These are phyloP conservation scores for Merluccius polli DNA, from an alignment of 2,797 vertebrate genomes.

Conservation along the genomic window DNA sequence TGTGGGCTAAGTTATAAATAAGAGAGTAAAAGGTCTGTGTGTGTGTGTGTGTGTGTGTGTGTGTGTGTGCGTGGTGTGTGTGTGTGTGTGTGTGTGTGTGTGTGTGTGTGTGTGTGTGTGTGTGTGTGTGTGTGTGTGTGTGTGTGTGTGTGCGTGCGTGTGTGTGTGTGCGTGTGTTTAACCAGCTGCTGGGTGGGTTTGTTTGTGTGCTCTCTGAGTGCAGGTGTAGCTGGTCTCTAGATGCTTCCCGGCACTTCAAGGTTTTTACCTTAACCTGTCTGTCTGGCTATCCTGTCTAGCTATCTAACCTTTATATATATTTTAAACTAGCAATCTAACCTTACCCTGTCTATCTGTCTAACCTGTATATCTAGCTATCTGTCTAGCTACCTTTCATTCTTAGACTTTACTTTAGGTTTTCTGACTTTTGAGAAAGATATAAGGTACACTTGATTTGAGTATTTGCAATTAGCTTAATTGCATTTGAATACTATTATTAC, in stretches of 20 bases:
- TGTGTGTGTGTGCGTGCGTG: not conserved
- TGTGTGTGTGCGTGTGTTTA: constrained; percentile 48
- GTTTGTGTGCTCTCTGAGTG: constrained; percentile 45
- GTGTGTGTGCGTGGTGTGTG: constrained; percentile 13
- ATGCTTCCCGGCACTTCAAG: constrained; percentile 38
- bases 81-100: constrained; percentile 15
- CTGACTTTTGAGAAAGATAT: too few species aligned
- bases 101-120: constrained; percentile 26
- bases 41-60: constrained; percentile 13
- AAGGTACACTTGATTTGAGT: too few species aligned
- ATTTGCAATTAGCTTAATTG: too few species aligned
- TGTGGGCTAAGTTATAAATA: constrained; percentile 64
- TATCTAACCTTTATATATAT: not conserved
- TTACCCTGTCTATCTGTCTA: not conserved
- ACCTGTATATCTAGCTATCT: not conserved
- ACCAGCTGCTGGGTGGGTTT: constrained; percentile 61
- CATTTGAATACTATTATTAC: too few species aligned
- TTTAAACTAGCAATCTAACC: too few species aligned
- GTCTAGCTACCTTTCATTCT: too few species aligned
- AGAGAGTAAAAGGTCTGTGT: constrained; percentile 45
- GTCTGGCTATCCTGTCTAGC: not conserved
- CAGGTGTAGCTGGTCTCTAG: constrained; percentile 57
- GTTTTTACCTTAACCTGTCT: not conserved
- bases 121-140: constrained; percentile 8
- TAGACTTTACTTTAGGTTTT: too few species aligned